Conservation (phyloP, 30 jellyfish, hydroid and myxozoan genomes). For the Morbakka virulenta region DNA sequence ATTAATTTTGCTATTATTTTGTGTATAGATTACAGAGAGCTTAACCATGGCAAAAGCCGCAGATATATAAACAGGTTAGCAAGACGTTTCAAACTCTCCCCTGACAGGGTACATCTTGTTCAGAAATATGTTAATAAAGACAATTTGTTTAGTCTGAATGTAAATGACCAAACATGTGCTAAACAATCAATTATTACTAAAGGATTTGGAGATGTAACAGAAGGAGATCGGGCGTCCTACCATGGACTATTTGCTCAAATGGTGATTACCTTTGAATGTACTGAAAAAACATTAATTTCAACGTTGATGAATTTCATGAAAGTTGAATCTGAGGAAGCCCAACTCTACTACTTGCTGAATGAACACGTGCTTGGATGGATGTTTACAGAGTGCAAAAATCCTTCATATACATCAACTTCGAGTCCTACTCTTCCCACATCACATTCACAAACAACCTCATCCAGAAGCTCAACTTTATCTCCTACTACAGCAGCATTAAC, state of each 20-base stretch:
- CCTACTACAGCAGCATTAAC: background rate
- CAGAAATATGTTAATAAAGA: background rate
- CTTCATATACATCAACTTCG: background rate
- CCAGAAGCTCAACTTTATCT: background rate
- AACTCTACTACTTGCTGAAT: background rate
- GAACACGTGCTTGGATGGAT: background rate
- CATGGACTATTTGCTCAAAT: background rate
- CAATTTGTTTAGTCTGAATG: background rate
- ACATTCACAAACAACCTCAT: background rate
- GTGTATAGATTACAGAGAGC: background rate
- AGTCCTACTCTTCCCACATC: background rate
- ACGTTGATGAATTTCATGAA: background rate
- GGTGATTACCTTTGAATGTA: background rate
- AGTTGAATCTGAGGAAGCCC: background rate
- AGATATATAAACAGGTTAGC: background rate
- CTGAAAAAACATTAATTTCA: background rate
- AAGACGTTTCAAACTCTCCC: background rate
- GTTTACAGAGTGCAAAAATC: background rate
- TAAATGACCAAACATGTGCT: background rate
- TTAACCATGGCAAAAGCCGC: background rate
- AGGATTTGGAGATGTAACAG: background rate
- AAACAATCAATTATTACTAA: background rate
- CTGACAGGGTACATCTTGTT: background rate
- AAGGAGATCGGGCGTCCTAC: background rate
- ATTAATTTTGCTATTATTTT: background rate